phyloP scores from a whole-genome alignment of 1,140 invertebrate species.

The Drosophila hydei region DNA sequence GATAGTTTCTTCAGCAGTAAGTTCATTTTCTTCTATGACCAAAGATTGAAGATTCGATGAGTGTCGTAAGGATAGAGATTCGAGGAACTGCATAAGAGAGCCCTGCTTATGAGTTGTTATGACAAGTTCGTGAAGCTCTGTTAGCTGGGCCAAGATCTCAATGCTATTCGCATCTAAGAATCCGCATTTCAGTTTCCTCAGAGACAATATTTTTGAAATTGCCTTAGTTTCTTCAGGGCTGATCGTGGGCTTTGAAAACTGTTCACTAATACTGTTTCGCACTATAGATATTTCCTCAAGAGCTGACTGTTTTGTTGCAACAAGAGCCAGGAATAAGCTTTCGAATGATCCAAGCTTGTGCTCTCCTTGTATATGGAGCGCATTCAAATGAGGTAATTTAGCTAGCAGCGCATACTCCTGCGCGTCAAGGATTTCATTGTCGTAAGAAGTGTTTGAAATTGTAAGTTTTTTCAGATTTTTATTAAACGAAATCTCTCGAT shows the following conservation, averaged over 20 bases:
- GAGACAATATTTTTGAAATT: background rate
- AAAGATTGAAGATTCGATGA: conserved; percentile 3
- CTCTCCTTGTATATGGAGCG: conserved; percentile 4
- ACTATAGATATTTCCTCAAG: conserved; percentile 3
- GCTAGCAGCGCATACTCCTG: conserved; percentile 12
- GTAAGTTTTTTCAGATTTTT: background rate
- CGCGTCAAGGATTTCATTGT: background rate
- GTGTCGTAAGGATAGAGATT: background rate
- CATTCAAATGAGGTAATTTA: background rate
- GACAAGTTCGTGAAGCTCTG: background rate
- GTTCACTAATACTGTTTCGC: too few species aligned
- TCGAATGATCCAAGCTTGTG: conserved; percentile 10
- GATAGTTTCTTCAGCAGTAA: conserved; percentile 1
- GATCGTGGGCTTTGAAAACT: background rate
- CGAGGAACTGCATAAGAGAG: background rate
- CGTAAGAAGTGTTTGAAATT: conserved; percentile 9
- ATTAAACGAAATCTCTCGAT: background rate
- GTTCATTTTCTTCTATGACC: background rate
- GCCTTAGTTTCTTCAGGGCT: background rate
- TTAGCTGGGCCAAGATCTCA: background rate
- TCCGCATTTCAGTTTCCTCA: conserved; percentile 1
- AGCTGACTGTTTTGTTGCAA: background rate
- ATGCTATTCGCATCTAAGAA: background rate
- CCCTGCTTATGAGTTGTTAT: background rate
- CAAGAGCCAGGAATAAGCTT: conserved; percentile 1